Evolutionary conservation across 1,140 invertebrate genomes (phyloP), one percentile per base, ranked within the genome.

Genomic region (Neodiprion lecontei): DNA sequence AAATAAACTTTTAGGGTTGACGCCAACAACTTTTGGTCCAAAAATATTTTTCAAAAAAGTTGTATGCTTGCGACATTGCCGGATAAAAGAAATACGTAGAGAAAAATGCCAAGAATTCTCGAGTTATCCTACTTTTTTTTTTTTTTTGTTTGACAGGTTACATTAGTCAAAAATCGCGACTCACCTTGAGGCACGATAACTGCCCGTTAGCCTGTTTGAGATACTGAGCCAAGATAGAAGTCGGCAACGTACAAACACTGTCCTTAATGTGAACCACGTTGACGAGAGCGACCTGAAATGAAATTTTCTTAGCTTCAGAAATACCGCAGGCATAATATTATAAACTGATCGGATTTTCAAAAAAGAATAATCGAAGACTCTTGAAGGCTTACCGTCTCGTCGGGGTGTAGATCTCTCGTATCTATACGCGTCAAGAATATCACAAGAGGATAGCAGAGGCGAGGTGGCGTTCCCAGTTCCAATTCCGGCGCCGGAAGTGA

Each of bases 181-280:
- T 89, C 87, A 95, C 94, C 90, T 95, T 94, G 69, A 95, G 89
- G 86, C 93, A 95, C 67, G 94, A 94, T 67, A 95, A 89, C 85
- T 95, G 93, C 61, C 94, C 94, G 80, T 94, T 95, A 17, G 94
- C 93, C 86, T 95, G 93, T 85, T 96, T 96, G 28, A 95, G 88
- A 86, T 95, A 95, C 86, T 95, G 94, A 28, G 94, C 93, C 75
- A 95, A 89, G 79, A 95, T 92, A 79, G 92, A 93, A 77, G 94
- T 95, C 17, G 93, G 93, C 73, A 95, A 84, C 48, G 92, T 93
- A 84, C 94, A 95, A 50, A 95, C 92, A 17, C 91, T 90, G 86
- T 95, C 94, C 79, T 92, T 92, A 76, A 96, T 94, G 82, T 95
- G 94, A 10, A 96, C 91, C n/a, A 95, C 92, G 79, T 92, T 94